phyloP scores from a whole-genome alignment of 2,797 vertebrate genomes.

The Euphonia xanthogaster region DNA sequence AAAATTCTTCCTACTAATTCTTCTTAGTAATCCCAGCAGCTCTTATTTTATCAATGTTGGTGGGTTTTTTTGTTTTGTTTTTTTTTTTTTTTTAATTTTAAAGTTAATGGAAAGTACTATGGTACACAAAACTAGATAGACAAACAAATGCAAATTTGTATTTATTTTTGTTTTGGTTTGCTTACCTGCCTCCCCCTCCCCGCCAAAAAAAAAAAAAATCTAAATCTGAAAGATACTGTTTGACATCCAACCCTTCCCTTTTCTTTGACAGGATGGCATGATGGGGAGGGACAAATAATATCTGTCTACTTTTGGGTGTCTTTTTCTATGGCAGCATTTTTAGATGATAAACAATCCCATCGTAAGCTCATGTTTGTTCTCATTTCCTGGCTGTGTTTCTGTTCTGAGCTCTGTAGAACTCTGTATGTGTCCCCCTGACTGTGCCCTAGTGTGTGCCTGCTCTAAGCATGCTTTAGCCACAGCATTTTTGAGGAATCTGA shows the following conservation, averaged over 20 bases:
- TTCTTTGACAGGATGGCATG: not conserved
- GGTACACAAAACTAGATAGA: not conserved
- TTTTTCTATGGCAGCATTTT: not conserved
- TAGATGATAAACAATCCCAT: not conserved
- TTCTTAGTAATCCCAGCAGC: not conserved
- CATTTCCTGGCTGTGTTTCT: not conserved
- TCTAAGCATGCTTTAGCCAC: not conserved
- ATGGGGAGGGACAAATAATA: not conserved
- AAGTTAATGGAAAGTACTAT: not conserved
- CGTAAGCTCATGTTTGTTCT: not conserved
- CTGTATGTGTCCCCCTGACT: not conserved
- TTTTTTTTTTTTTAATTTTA: not conserved
- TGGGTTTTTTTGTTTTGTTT: too few relatives aligned
- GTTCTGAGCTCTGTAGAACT: not conserved
- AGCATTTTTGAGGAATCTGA: not conserved
- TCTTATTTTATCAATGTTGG: not conserved
- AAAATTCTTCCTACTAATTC: not conserved
- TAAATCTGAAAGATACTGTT: not conserved
- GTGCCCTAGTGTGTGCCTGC: not conserved
- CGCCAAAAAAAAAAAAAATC: not conserved
- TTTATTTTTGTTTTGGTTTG: not conserved
- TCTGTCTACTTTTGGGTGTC: not conserved
- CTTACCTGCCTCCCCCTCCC: rapidly evolving
- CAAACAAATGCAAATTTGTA: not conserved
- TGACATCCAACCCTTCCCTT: not conserved